Base-by-base conservation (phyloP, 2,113 vertebrate species). In the Lophius piscatorius region DNA sequence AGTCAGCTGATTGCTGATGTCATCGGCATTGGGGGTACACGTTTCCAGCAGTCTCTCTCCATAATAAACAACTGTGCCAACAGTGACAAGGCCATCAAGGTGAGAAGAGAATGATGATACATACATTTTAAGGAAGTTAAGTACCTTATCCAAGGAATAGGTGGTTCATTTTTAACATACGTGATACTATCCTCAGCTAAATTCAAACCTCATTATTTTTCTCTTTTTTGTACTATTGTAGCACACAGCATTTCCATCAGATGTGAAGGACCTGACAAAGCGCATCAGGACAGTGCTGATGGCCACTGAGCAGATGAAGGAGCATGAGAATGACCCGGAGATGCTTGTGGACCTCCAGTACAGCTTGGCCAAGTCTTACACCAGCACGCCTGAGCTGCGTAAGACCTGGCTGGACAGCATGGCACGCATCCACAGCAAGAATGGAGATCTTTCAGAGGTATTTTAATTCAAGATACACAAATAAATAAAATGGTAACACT, bases 381-480 rank as follows among this genome's bases (percentile, higher is more conserved):
- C 97, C 29, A 97, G 95, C 87, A 99, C 97, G 0, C 97, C 97
- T 0, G 97, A 99, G 72, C 94, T 99, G 14, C 91, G 97, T 34
- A 99, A 99, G 80, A 98, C 97, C 0, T 99, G 97, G 97, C 85
- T 99, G 55, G 97, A 99, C 89, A 99, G 97, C 90, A 99, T 99
- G 97, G 96, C 97, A 4, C 92, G 94, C 73, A 99, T 98, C 78
- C 97, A 99, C 44, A 90, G 95, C 74, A 98, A 99, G 85, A 97
- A 97, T 10, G 93, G 95, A 29, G 97, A 99, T 60, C 93, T 97
- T n/a, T 98, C 96, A 0, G 97, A 99, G 93, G 97, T 94, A 33
- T 9, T 11, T n/a, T n/a, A n/a, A n/a, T n/a, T n/a, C n/a, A n/a
- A n/a, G n/a, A n/a, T n/a, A n/a, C n/a, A n/a, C n/a, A n/a, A n/a